Conservation (phyloP, 2,797 vertebrate genomes). For the Nothura maculosa region DNA sequence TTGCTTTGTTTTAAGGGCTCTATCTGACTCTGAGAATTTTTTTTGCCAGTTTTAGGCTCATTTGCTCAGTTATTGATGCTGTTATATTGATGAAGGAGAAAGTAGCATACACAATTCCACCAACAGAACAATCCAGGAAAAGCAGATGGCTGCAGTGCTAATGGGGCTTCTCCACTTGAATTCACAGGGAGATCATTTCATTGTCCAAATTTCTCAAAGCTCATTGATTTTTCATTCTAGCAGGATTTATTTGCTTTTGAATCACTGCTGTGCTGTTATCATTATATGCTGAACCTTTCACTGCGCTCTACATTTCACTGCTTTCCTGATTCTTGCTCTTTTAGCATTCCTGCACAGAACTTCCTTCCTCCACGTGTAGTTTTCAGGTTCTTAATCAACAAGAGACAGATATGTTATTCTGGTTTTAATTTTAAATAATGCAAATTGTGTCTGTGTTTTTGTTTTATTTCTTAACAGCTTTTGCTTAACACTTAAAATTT, state of each 20-base stretch:
- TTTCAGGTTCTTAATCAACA: not conserved
- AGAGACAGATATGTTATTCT: not conserved
- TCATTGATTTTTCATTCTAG: slow-evolving; percentile 77
- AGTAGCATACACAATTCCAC: not conserved
- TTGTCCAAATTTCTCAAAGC: slow-evolving; percentile 67
- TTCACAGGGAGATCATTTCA: slow-evolving; percentile 59
- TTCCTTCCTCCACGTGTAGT: not conserved
- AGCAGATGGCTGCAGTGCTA: slow-evolving; percentile 72
- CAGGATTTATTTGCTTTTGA: slow-evolving; percentile 72
- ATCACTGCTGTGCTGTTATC: slow-evolving; percentile 66
- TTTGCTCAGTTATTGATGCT: not conserved
- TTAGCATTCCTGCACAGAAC: slow-evolving; percentile 52
- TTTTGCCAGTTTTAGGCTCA: not conserved
- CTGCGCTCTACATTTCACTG: slow-evolving; percentile 58
- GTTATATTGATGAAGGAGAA: slow-evolving; percentile 1
- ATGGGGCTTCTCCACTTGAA: slow-evolving; percentile 66
- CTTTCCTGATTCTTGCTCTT: slow-evolving; percentile 33
- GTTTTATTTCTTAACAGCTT: not conserved
- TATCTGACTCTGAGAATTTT: not conserved
- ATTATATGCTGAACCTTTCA: slow-evolving; percentile 65
- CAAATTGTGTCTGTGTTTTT: not conserved
- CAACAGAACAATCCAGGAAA: slow-evolving; percentile 6
- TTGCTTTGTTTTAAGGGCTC: not conserved
- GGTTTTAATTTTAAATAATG: not conserved
- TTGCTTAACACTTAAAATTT: not conserved